Conservation (phyloP, 2,113 vertebrate genomes). For the Phaetusa simplex region DNA sequence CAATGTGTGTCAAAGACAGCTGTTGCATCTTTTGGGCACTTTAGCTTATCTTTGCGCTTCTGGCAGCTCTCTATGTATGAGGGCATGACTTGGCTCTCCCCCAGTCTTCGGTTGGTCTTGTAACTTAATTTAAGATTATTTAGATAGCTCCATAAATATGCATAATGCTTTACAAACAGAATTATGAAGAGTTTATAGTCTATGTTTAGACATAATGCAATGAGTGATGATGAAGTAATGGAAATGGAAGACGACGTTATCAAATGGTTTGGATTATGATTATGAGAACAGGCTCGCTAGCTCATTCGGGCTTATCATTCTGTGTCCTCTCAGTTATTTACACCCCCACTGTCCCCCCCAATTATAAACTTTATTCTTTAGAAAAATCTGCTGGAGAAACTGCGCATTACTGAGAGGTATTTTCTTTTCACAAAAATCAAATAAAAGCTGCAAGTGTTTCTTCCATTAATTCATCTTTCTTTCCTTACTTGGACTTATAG, state of each 20-base stretch:
- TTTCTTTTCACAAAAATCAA: not conserved
- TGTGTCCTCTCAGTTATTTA: not conserved
- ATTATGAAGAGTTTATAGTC: constrained; percentile 13
- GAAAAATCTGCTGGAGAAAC: not conserved
- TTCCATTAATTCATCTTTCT: not conserved
- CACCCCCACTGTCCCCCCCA: not conserved
- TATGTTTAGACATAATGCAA: constrained; percentile 42
- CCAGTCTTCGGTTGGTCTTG: not conserved
- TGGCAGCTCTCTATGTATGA: not conserved
- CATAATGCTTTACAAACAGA: constrained; percentile 40
- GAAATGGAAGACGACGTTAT: not conserved
- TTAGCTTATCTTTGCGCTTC: not conserved
- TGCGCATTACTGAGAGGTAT: not conserved
- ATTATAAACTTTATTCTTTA: not conserved
- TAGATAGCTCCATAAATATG: constrained; percentile 29
- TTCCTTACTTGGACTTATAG: not conserved
- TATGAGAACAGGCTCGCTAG: not conserved
- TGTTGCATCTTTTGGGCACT: not conserved
- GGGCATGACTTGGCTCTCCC: not conserved
- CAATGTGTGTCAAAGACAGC: not conserved
- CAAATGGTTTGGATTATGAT: not conserved
- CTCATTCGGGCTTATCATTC: not conserved
- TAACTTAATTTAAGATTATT: constrained; percentile 50
- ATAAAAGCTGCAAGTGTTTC: not conserved
- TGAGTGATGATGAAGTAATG: constrained; percentile 39